Conservation (phyloP, 2,888 invertebrate genomes). For the Melanargia galathea region DNA sequence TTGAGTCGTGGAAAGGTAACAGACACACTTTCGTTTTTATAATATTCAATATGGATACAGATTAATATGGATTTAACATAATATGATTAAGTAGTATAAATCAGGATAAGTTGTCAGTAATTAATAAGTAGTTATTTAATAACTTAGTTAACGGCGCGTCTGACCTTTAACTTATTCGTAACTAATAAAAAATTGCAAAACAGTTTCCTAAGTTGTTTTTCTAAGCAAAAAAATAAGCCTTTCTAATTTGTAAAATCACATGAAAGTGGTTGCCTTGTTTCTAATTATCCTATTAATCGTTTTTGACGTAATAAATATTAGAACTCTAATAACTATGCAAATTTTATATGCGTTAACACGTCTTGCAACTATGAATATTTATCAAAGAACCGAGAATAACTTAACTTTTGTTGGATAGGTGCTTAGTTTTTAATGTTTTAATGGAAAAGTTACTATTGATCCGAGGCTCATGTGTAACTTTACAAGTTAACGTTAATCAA, state of each 20-base stretch:
- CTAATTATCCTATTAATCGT: not conserved
- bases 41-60: not conserved
- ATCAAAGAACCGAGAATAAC: not conserved
- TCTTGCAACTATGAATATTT: conserved; percentile 4
- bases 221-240: not conserved
- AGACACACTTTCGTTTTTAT: not conserved
- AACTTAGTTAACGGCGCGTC: not conserved
- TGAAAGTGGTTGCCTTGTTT: not conserved
- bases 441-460: not conserved
- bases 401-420: not conserved
- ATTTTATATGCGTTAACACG: conserved; percentile 4
- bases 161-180: conserved; percentile 11
- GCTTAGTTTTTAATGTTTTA: not conserved
- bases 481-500: too few relatives aligned
- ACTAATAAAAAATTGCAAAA: conserved; percentile 10
- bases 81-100: conserved; percentile 8
- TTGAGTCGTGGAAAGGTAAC: not conserved
- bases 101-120: conserved; percentile 10
- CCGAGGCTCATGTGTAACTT: not conserved
- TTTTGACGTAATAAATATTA: conserved; percentile 11
- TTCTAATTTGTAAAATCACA: not conserved
- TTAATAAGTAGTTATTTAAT: conserved; percentile 6
- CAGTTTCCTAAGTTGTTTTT: conserved; percentile 4
- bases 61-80: not conserved
- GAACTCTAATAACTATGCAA: conserved; percentile 2